Evolutionary conservation across 1,140 invertebrate genomes (phyloP).

Genomic region (Agrilus planipennis): DNA sequence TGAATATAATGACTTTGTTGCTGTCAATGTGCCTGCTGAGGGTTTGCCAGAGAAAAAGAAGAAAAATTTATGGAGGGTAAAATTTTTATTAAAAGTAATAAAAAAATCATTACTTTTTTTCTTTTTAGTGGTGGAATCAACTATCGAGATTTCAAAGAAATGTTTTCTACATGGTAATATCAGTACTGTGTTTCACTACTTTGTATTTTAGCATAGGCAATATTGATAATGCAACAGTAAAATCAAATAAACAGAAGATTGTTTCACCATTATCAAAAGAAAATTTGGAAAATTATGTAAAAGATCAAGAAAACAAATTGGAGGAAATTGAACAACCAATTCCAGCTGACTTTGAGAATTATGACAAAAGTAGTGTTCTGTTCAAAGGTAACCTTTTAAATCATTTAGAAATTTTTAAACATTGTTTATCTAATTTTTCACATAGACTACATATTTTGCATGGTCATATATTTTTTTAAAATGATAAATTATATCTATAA

Average conservation of each 20-base stretch:
- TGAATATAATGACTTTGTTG: slow-evolving; percentile 13
- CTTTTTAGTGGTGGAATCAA: slow-evolving; percentile 66
- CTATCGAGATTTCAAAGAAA: slow-evolving; percentile 71
- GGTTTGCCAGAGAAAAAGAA: background rate
- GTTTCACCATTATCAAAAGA: slow-evolving; percentile 15
- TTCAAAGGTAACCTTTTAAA: too few relatives aligned
- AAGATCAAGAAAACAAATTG: slow-evolving; percentile 13
- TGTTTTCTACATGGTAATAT: slow-evolving; percentile 48
- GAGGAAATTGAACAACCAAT: slow-evolving; percentile 18
- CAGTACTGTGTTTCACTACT: slow-evolving; percentile 40
- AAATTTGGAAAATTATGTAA: slow-evolving; percentile 15
- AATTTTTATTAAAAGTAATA: slow-evolving; percentile 5
- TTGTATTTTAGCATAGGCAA: slow-evolving; percentile 43
- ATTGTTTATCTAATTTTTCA: too few relatives aligned
- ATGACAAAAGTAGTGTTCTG: too few relatives aligned
- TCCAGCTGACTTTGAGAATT: slow-evolving; percentile 15
- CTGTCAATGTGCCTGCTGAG: slow-evolving; percentile 7
- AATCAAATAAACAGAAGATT: slow-evolving; percentile 28
- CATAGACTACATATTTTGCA: too few relatives aligned
- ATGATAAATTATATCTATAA: too few relatives aligned
- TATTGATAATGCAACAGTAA: slow-evolving; percentile 27
- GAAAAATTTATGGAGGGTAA: slow-evolving; percentile 21
- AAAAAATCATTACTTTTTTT: slow-evolving; percentile 10
- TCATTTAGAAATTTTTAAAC: too few relatives aligned
- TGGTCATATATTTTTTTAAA: too few relatives aligned